Evolutionary conservation across 2,888 invertebrate species (phyloP).

Genomic region (Macropis europaea): DNA sequence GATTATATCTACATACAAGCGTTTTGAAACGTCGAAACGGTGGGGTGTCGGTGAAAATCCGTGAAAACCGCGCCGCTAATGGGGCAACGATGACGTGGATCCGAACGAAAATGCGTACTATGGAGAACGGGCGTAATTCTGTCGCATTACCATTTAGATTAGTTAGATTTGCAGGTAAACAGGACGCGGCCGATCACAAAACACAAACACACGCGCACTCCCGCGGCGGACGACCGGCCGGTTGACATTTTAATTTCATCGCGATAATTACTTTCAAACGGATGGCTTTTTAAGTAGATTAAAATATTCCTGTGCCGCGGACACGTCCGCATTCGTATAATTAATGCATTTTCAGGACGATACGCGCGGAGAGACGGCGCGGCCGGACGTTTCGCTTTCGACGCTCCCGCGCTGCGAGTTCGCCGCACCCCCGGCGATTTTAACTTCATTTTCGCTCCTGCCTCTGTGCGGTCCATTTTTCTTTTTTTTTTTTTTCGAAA

Average conservation of each 20-base stretch:
- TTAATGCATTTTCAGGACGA: slow-evolving; percentile 74
- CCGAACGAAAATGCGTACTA: no score
- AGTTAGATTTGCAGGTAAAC: slow-evolving; percentile 75
- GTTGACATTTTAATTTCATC: slow-evolving; percentile 78
- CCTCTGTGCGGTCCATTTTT: slow-evolving; percentile 14
- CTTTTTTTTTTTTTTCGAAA: no score
- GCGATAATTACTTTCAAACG: slow-evolving; percentile 77
- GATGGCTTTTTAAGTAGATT: slow-evolving; percentile 79
- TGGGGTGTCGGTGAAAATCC: slow-evolving; percentile 64
- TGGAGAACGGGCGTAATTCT: slow-evolving; percentile 64
- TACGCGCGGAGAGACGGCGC: slow-evolving; percentile 29
- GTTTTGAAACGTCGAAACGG: slow-evolving; percentile 43
- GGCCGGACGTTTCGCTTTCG: slow-evolving; percentile 14
- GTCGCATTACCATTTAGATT: slow-evolving; percentile 75
- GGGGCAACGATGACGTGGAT: slow-evolving; percentile 53
- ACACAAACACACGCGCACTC: slow-evolving; percentile 65
- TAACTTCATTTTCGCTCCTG: slow-evolving; percentile 67
- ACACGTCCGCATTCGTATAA: slow-evolving; percentile 72
- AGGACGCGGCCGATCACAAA: slow-evolving; percentile 70
- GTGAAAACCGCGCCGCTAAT: slow-evolving; percentile 62
- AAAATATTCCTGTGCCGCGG: slow-evolving; percentile 74
- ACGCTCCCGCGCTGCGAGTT: slow-evolving; percentile 17
- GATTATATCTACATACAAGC: no score
- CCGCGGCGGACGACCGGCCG: not conserved
- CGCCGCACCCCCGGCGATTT: slow-evolving; percentile 50